These are phyloP conservation scores for Hafferia zeledoni DNA, from an alignment of 2,797 vertebrate species.

Conservation along the genomic window DNA sequence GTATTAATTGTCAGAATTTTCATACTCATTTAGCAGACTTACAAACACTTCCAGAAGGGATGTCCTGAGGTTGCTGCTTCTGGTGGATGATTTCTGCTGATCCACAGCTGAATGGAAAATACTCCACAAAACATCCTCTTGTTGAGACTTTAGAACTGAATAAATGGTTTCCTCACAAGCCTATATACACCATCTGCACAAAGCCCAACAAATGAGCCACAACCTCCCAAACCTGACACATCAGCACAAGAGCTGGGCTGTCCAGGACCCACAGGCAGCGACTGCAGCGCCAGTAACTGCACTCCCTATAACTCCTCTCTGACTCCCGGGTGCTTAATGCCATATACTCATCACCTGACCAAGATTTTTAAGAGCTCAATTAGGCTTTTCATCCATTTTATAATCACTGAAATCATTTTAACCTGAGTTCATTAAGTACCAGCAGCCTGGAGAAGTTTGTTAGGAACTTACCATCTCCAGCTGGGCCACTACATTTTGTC, in stretches of 20 bases:
- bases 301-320: not conserved
- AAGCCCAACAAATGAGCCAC: not conserved
- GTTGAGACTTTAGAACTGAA: not conserved
- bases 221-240: not conserved
- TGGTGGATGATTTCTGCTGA: not conserved
- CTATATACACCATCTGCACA: not conserved
- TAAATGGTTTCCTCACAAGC: not conserved
- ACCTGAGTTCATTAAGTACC: not conserved
- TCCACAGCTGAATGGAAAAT: not conserved
- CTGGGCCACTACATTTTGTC: not conserved
- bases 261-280: accelerated
- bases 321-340: not conserved
- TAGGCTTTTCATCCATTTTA: not conserved
- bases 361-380: not conserved
- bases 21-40: not conserved
- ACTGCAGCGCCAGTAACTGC: not conserved
- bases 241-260: not conserved
- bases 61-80: not conserved
- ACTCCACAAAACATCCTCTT: not conserved
- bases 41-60: not conserved
- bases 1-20: not conserved
- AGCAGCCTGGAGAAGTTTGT: not conserved
- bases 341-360: not conserved
- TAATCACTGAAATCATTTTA: not conserved
- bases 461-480: not conserved